Evolutionary conservation across 2,888 invertebrate species (phyloP).

Genomic region (Heliconius ethilla): DNA sequence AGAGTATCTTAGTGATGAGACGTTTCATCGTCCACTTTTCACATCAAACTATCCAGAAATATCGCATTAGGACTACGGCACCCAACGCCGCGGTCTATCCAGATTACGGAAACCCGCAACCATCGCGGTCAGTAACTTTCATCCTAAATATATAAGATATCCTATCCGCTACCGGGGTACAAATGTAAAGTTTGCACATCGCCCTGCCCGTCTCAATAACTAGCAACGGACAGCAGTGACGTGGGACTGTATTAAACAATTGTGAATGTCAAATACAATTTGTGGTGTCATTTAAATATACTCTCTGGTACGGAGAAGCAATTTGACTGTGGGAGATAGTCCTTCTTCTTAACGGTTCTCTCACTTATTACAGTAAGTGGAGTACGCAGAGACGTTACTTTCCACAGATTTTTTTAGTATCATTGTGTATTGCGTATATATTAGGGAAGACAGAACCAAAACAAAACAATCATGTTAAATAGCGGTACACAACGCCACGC

Average conservation of each 20-base stretch:
- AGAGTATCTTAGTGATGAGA: background rate
- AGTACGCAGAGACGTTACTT: too few species aligned
- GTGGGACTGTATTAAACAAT: conserved; percentile 52
- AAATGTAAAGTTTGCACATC: conserved; percentile 16
- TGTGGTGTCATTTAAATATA: conserved; percentile 38
- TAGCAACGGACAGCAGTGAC: conserved; percentile 32
- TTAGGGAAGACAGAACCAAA: too few species aligned
- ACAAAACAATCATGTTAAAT: too few species aligned
- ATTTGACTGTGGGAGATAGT: conserved; percentile 31
- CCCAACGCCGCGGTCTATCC: background rate
- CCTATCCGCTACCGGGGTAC: background rate
- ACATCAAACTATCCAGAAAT: background rate
- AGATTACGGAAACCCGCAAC: background rate
- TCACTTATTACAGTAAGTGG: too few species aligned
- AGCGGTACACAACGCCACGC: too few species aligned
- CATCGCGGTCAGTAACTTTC: background rate
- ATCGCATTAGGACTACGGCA: background rate
- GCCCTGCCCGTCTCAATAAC: conserved; percentile 26
- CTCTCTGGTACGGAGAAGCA: conserved; percentile 22
- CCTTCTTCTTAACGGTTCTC: background rate
- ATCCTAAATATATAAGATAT: background rate
- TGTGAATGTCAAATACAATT: conserved; percentile 56
- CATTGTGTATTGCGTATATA: too few species aligned
- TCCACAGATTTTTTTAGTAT: too few species aligned
- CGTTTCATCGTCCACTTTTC: background rate